These are phyloP conservation scores for Tubulanus polymorphus DNA, from an alignment of 2,888 invertebrate genomes.

Conservation along the genomic window DNA sequence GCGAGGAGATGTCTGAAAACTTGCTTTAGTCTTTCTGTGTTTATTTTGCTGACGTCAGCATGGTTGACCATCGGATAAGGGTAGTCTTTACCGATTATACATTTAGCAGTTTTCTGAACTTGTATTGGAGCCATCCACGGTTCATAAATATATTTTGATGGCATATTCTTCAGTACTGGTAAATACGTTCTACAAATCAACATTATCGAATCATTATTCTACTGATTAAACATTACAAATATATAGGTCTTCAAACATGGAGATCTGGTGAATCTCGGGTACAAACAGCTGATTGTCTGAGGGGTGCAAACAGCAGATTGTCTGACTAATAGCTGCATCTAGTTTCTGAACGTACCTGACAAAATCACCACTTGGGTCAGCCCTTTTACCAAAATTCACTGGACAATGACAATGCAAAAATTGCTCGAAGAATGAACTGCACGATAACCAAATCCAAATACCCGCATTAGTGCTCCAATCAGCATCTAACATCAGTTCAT, in stretches of 20 bases:
- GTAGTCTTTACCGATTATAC: conserved; percentile 42
- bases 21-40: conserved; percentile 23
- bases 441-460: conserved; percentile 50
- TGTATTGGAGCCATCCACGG: conserved; percentile 45
- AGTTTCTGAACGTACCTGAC: conserved; percentile 36
- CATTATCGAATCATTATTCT: too few species aligned
- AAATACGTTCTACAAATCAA: conserved; percentile 36
- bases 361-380: conserved; percentile 43
- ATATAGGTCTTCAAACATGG: too few species aligned
- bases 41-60: conserved; percentile 26
- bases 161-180: conserved; percentile 41
- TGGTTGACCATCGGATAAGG: conserved; percentile 44
- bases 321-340: too few species aligned
- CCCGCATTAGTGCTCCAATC: conserved; percentile 51
- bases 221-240: not conserved
- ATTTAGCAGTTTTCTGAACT: conserved; percentile 37
- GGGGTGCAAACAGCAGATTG: too few species aligned
- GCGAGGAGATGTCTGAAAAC: not conserved
- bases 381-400: conserved; percentile 39
- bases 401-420: conserved; percentile 45
- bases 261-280: too few species aligned
- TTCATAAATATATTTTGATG: conserved; percentile 38
- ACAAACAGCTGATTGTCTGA: too few species aligned
- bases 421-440: conserved; percentile 47
- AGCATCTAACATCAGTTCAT: conserved; percentile 41